A percentile compares a stretch with the other conserved stretches of the same genome.
Evolutionary conservation across 1,140 invertebrate species (phyloP).

Genomic region (Sipha flava): DNA sequence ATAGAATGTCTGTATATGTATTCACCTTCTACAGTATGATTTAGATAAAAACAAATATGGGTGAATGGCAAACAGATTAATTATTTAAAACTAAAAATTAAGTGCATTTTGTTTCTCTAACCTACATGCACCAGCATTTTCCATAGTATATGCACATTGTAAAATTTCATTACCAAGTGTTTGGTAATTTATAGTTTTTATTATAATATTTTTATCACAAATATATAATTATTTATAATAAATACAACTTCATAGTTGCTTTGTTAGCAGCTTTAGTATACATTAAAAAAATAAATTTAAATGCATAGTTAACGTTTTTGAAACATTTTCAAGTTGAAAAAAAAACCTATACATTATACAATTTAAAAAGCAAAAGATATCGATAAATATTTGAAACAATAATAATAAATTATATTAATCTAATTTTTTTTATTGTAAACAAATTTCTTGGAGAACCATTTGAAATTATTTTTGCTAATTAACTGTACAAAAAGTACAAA

Average conservation of each 20-base stretch:
- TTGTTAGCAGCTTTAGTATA: too few species aligned
- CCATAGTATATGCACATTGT: neutral
- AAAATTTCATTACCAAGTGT: too few species aligned
- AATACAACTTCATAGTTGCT: too few species aligned
- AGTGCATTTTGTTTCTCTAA: neutral
- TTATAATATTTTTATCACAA: neutral
- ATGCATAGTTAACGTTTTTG: neutral
- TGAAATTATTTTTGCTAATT: too few species aligned
- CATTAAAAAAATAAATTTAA: conserved; percentile 4
- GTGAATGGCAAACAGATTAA: neutral
- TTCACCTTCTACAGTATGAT: neutral
- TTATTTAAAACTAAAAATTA: neutral
- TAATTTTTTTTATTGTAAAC: too few species aligned
- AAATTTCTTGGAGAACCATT: too few species aligned
- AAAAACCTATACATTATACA: too few species aligned
- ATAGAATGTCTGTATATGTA: neutral
- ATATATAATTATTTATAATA: neutral
- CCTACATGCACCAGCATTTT: neutral
- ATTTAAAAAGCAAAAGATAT: neutral
- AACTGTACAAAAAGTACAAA: too few species aligned
- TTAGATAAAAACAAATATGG: neutral
- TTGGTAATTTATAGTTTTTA: too few species aligned
- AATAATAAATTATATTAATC: too few species aligned
- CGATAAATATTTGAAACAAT: too few species aligned
- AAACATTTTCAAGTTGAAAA: neutral